Percentiles rank a stretch among this genome's conserved stretches.
Evolutionary conservation across 2,888 invertebrate species (phyloP).

Genomic region (Tolmerus cingulatus): DNA sequence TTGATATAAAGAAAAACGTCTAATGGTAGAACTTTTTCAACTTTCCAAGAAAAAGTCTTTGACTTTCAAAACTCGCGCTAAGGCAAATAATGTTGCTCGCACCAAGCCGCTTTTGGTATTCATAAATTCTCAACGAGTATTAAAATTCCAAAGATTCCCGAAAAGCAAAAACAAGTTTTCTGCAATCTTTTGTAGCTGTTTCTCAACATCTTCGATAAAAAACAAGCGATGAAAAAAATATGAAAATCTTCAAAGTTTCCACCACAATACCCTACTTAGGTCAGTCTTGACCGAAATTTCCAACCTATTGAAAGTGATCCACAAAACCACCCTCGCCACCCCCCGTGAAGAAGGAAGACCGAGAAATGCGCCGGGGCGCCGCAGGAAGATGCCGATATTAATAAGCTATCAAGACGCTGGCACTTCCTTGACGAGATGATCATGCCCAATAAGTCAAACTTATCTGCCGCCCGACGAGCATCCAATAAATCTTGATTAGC

Average conservation of each 20-base stretch:
- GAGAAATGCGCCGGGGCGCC: background rate
- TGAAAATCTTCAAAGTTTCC: background rate
- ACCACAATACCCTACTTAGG: background rate
- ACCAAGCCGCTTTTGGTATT: background rate
- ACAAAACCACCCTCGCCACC: background rate
- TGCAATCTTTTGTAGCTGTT: background rate
- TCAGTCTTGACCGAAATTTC: background rate
- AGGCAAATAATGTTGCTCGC: background rate
- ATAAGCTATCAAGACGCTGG: constrained; percentile 18
- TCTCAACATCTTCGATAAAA: background rate
- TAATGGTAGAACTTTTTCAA: background rate
- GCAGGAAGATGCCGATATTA: background rate
- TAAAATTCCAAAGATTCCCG: background rate
- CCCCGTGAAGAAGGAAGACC: background rate
- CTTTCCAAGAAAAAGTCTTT: background rate
- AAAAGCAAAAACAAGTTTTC: background rate
- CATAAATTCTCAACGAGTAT: background rate
- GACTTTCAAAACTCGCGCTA: background rate
- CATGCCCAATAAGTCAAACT: background rate
- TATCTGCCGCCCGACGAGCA: background rate
- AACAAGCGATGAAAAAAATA: background rate
- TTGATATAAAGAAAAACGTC: background rate
- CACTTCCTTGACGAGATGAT: background rate
- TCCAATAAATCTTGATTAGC: constrained; percentile 27
- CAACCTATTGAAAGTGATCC: background rate